Conservation (phyloP, 2,113 vertebrate genomes). For the Maccullochella peelii region DNA sequence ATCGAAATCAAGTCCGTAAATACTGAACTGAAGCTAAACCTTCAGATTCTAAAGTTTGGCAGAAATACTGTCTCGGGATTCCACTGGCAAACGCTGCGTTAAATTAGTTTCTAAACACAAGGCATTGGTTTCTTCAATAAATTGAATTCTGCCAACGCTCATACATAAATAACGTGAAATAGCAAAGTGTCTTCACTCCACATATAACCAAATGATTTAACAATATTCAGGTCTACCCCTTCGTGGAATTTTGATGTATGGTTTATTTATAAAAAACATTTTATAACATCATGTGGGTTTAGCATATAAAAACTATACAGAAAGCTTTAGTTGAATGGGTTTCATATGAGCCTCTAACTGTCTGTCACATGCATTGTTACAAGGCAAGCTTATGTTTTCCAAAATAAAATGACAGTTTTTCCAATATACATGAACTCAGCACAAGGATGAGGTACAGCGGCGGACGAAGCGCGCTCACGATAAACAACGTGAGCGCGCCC, state of each 20-base stretch:
- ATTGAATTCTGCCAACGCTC: neutral
- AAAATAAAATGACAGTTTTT: neutral
- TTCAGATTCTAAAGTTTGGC: neutral
- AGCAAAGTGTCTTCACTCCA: neutral
- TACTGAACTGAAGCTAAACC: neutral
- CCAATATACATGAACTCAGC: conserved; percentile 6
- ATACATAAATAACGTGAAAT: neutral
- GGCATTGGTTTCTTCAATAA: neutral
- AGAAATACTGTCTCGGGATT: neutral
- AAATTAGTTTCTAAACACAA: neutral
- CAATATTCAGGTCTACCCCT: too few species aligned
- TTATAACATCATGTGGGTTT: neutral
- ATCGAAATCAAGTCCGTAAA: neutral
- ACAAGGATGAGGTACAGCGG: neutral
- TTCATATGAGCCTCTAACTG: neutral
- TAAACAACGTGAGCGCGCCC: conserved; percentile 43
- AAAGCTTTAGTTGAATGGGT: neutral
- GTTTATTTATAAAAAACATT: neutral
- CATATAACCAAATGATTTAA: neutral
- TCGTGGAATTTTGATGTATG: neutral
- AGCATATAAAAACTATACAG: neutral
- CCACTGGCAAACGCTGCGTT: neutral
- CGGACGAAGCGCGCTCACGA: conserved; percentile 60
- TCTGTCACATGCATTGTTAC: neutral
- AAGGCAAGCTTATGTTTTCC: accelerated